A percentile compares a stretch with the other conserved stretches of the same genome.
phyloP scores from a whole-genome alignment of 2,113 vertebrate genomes.

The Meleagris gallopavo region DNA sequence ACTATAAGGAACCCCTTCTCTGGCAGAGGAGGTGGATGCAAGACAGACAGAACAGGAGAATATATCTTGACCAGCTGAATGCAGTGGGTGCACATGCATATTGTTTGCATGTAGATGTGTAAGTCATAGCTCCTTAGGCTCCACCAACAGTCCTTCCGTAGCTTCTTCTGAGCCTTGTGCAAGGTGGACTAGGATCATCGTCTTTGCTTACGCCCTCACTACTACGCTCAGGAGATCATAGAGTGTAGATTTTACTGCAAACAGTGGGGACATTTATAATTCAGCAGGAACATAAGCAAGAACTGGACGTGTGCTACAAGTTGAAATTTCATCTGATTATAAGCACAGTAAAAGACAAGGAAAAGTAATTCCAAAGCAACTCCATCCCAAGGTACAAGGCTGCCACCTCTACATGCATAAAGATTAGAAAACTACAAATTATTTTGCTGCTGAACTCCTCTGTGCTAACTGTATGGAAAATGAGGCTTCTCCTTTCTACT shows the following conservation, averaged over 20 bases:
- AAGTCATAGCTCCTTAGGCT: not conserved
- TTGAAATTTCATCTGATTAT: not conserved
- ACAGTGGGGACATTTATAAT: not conserved
- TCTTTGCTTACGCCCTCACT: not conserved
- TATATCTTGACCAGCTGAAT: not conserved
- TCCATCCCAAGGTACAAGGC: not conserved
- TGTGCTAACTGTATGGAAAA: no score
- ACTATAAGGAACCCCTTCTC: not conserved
- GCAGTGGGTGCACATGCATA: rapidly evolving
- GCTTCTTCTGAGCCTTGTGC: not conserved
- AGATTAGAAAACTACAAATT: not conserved
- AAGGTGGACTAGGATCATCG: not conserved
- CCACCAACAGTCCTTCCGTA: not conserved
- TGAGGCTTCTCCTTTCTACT: not conserved
- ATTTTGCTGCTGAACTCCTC: not conserved
- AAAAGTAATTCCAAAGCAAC: not conserved
- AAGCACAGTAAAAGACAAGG: not conserved
- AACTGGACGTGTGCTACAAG: not conserved
- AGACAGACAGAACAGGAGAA: not conserved
- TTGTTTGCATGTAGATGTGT: not conserved
- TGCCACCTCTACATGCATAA: not conserved
- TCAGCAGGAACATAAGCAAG: not conserved
- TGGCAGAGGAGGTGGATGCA: not conserved
- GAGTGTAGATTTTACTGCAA: not conserved
- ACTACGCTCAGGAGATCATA: not conserved